Conservation (phyloP, 2,797 vertebrate genomes). For the Phoxinus dragarum region DNA sequence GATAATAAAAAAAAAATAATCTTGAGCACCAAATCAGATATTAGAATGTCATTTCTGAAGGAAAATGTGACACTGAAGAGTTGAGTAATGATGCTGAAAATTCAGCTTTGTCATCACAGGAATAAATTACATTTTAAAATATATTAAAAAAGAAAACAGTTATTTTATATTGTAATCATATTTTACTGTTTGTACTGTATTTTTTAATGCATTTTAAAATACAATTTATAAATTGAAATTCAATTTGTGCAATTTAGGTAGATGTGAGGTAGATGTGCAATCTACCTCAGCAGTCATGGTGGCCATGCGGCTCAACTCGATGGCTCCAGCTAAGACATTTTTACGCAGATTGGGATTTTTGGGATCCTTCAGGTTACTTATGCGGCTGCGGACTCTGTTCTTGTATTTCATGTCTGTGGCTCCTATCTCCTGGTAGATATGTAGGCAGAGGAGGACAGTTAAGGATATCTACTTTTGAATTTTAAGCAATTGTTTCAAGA, state of each 20-base stretch:
- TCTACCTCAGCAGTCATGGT: slow-evolving; percentile 94
- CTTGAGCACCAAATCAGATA: no score
- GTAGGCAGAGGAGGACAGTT: slow-evolving; percentile 72
- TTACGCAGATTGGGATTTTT: slow-evolving; percentile 91
- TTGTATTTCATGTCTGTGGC: slow-evolving; percentile 98
- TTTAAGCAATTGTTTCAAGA: neutral
- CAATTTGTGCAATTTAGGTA: no score
- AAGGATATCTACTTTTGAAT: slow-evolving; percentile 62
- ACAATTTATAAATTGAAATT: neutral
- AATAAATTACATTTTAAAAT: neutral
- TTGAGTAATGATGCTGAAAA: neutral
- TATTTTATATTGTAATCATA: neutral
- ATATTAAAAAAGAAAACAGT: neutral
- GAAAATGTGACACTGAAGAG: neutral
- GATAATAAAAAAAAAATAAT: no score
- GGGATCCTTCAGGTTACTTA: slow-evolving; percentile 98
- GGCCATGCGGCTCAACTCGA: slow-evolving; percentile 85
- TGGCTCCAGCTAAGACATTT: slow-evolving; percentile 90
- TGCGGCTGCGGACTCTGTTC: slow-evolving; percentile 94
- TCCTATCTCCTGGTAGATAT: slow-evolving; percentile 95
- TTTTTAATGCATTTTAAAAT: neutral
- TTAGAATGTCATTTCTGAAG: no score
- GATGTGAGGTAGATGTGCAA: neutral
- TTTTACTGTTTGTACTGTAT: neutral
- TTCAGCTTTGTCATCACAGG: neutral